Conservation (phyloP, 2,888 invertebrate genomes). For the Cheilosia impressa region DNA sequence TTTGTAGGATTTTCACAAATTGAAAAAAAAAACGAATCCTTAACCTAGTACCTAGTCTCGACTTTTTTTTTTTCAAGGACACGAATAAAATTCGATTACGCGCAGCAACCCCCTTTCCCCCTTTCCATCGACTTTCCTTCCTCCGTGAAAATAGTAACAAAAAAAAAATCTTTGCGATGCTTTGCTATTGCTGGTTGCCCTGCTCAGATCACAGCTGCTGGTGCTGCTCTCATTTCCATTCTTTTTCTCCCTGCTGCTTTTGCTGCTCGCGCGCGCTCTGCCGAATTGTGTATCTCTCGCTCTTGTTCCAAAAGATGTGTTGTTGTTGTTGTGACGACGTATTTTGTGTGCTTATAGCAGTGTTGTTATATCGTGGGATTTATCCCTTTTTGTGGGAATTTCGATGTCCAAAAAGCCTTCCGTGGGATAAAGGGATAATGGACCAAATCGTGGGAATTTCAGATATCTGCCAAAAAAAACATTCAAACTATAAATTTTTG, state of each 20-base stretch:
- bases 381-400: too few species aligned
- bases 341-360: too few species aligned
- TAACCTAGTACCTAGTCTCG: conserved; percentile 48
- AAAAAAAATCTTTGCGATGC: conserved; percentile 30
- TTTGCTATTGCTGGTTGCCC: conserved; percentile 62
- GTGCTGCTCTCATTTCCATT: conserved; percentile 73
- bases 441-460: too few species aligned
- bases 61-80: conserved; percentile 76
- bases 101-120: conserved; percentile 54
- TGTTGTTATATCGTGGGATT: too few species aligned
- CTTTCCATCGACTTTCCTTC: conserved; percentile 47
- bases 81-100: conserved; percentile 75
- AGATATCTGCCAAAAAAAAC: too few species aligned
- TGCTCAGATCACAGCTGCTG: conserved; percentile 74
- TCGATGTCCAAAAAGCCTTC: too few species aligned
- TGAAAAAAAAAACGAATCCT: conserved; percentile 17
- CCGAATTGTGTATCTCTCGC: conserved; percentile 53
- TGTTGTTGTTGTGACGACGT: conserved; percentile 43
- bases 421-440: too few species aligned
- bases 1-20: neutral
- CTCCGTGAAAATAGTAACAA: conserved; percentile 60
- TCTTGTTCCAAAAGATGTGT: conserved; percentile 50
- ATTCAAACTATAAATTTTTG: too few species aligned
- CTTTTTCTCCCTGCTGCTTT: conserved; percentile 24
- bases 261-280: conserved; percentile 17